Conservation (phyloP, 2,113 vertebrate species). For the Chelonoidis abingdonii region DNA sequence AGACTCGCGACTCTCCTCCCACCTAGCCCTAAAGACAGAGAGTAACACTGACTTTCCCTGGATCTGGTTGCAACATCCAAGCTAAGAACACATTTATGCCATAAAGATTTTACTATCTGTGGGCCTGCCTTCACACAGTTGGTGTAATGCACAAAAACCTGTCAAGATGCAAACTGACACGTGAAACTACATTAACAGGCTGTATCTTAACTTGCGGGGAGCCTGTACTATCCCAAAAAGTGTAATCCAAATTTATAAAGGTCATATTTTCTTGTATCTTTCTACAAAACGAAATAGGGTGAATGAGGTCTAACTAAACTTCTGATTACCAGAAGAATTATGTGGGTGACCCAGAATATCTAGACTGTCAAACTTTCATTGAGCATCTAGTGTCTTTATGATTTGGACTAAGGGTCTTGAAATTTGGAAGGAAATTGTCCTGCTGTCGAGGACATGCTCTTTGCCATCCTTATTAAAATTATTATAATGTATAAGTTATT, state of each 20-base stretch:
- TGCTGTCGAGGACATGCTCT: not conserved
- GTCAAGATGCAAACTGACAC: not conserved
- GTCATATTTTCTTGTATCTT: fast-evolving
- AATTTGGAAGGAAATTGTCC: not conserved
- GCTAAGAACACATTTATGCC: not conserved
- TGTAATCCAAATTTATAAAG: fast-evolving
- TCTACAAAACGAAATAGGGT: fast-evolving
- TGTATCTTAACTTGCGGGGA: not conserved
- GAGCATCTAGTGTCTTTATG: not conserved
- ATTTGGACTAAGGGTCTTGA: not conserved
- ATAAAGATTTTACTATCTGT: not conserved
- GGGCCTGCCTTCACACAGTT: not conserved
- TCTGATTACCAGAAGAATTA: fast-evolving
- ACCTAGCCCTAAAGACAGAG: not conserved
- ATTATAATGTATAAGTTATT: not conserved
- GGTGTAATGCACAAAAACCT: not conserved
- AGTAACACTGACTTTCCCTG: too few relatives aligned
- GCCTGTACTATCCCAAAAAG: not conserved
- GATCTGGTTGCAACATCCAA: not conserved
- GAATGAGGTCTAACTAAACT: fast-evolving
- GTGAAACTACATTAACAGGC: not conserved
- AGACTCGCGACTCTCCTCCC: not conserved
- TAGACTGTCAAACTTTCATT: not conserved
- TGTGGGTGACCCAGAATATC: too few relatives aligned
- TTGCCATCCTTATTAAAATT: not conserved